Percentiles rank a stretch among this genome's conserved stretches.
Evolutionary conservation across 1,140 invertebrate species (phyloP).

Genomic region (Apis cerana): DNA sequence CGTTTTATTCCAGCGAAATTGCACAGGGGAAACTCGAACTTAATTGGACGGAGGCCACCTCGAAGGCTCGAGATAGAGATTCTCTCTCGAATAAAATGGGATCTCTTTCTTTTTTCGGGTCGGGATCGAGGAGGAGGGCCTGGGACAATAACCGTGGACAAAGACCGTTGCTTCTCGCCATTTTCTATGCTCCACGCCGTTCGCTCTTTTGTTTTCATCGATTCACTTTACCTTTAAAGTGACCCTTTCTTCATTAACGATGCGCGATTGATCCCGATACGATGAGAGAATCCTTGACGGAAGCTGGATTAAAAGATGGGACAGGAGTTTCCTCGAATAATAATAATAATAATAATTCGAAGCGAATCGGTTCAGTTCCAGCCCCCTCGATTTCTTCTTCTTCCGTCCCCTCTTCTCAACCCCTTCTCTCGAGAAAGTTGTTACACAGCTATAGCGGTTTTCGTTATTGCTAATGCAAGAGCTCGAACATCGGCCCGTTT

Average conservation of each 20-base stretch:
- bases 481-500: conserved; percentile 44
- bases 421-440: conserved; percentile 6
- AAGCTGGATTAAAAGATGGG: not conserved
- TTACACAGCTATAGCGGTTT: conserved; percentile 17
- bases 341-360: too few relatives aligned
- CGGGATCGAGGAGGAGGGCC: not conserved
- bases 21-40: not conserved
- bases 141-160: conserved; percentile 28
- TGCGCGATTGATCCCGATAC: not conserved
- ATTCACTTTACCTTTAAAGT: not conserved
- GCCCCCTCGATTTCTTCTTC: too few relatives aligned
- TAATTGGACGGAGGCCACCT: conserved; percentile 31
- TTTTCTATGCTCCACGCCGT: conserved; percentile 14
- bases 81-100: conserved; percentile 21
- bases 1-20: conserved; percentile 24
- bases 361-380: too few relatives aligned
- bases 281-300: not conserved
- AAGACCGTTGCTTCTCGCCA: conserved; percentile 14
- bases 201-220: conserved; percentile 29
- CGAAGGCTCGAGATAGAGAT: not conserved
- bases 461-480: conserved; percentile 52
- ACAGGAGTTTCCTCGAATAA: not conserved
- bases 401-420: not conserved
- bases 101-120: conserved; percentile 10
- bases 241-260: not conserved